Conservation (phyloP, 2,888 invertebrate species). For the Allolobophora icterica region DNA sequence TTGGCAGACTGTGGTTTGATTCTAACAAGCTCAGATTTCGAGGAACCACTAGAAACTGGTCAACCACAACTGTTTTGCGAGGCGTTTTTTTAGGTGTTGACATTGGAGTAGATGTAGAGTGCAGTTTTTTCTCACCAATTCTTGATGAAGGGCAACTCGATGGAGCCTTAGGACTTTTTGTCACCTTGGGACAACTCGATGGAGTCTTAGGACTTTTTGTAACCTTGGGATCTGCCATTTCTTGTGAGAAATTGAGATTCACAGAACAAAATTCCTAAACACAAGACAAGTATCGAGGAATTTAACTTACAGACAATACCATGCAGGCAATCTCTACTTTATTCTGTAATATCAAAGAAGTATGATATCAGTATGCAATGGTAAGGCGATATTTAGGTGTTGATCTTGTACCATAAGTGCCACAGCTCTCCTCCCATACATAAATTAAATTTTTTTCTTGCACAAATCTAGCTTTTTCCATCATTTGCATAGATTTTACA, state of each 20-base stretch:
- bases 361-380: background rate
- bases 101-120: background rate
- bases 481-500: too few species aligned
- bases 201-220: background rate
- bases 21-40: background rate
- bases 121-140: background rate
- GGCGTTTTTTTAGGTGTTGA: background rate
- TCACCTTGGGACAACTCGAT: too few species aligned
- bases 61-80: constrained; percentile 17
- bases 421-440: too few species aligned
- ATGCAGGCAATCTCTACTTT: background rate
- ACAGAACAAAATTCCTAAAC: background rate
- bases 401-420: too few species aligned
- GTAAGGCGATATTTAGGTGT: too few species aligned
- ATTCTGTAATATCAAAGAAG: background rate
- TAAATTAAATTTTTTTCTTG: too few species aligned
- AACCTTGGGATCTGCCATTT: background rate
- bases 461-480: too few species aligned
- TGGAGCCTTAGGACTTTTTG: constrained; percentile 6
- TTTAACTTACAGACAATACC: too few species aligned
- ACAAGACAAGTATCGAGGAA: background rate
- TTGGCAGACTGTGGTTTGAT: background rate
- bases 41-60: background rate
- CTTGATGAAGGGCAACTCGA: too few species aligned
- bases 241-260: background rate